Conservation (phyloP, 2,113 vertebrate genomes). For the Ovis canadensis region DNA sequence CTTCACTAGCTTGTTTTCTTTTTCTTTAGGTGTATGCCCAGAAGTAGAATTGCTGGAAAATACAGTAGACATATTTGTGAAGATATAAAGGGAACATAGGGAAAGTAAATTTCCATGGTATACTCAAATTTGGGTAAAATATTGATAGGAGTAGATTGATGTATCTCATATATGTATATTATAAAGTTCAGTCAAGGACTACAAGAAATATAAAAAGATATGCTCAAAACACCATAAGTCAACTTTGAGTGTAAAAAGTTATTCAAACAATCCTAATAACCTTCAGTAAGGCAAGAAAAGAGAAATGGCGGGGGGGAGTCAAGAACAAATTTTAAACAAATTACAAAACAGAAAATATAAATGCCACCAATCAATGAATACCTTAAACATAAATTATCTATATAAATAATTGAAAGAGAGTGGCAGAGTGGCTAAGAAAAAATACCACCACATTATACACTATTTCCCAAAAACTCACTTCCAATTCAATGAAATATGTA, state of each 20-base stretch:
- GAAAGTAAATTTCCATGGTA: background rate
- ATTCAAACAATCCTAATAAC: background rate
- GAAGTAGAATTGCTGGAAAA: background rate
- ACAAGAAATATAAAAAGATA: background rate
- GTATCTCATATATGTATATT: background rate
- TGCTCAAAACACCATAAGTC: background rate
- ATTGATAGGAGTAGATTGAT: background rate
- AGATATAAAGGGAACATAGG: background rate
- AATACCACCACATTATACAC: no score
- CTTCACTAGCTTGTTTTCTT: background rate
- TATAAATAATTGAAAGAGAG: no score
- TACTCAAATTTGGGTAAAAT: background rate
- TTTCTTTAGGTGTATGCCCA: background rate
- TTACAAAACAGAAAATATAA: no score
- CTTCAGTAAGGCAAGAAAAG: background rate
- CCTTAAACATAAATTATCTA: no score
- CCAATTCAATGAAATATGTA: background rate
- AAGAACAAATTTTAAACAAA: no score
- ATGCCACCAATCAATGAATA: no score
- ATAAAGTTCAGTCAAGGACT: background rate
- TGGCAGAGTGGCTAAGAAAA: no score
- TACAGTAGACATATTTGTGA: background rate
- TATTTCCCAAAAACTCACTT: no score
- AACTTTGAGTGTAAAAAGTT: background rate
- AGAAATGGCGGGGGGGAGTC: rapidly evolving